phyloP scores from a whole-genome alignment of 2,888 invertebrate genomes.

The Hymenopus coronatus region DNA sequence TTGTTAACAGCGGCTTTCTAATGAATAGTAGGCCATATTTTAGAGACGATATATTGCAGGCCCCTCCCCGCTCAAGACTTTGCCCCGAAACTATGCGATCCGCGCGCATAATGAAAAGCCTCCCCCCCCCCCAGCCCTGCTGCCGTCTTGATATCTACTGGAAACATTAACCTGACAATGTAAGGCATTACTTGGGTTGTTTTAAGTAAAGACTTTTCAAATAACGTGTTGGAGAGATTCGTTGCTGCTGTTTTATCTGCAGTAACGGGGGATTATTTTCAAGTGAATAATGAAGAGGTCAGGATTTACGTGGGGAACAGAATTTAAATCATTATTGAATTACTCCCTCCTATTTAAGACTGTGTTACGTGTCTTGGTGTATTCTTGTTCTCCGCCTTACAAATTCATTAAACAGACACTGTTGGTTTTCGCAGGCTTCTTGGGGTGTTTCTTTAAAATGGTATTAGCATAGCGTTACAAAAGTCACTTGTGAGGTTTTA shows the following conservation, averaged over 20 bases:
- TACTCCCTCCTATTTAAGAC: neutral
- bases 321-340: neutral
- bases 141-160: constrained; percentile 24
- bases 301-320: neutral
- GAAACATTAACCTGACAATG: constrained; percentile 34
- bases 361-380: neutral
- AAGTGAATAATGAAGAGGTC: neutral
- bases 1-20: constrained; percentile 35
- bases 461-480: no score
- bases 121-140: neutral
- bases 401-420: neutral
- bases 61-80: neutral
- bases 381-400: neutral
- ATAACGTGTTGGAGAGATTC: neutral
- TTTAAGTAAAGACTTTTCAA: constrained; percentile 29
- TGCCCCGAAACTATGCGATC: constrained; percentile 9
- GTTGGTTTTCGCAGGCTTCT: neutral
- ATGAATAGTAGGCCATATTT: constrained; percentile 35
- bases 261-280: neutral
- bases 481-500: no score
- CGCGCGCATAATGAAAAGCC: constrained; percentile 28
- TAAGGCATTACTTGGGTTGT: constrained; percentile 32
- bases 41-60: constrained; percentile 26
- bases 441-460: no score
- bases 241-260: constrained; percentile 1